A percentile compares a stretch with the other conserved stretches of the same genome.
Evolutionary conservation across 1,140 invertebrate species (phyloP).

Genomic region (Drosophila teissieri): DNA sequence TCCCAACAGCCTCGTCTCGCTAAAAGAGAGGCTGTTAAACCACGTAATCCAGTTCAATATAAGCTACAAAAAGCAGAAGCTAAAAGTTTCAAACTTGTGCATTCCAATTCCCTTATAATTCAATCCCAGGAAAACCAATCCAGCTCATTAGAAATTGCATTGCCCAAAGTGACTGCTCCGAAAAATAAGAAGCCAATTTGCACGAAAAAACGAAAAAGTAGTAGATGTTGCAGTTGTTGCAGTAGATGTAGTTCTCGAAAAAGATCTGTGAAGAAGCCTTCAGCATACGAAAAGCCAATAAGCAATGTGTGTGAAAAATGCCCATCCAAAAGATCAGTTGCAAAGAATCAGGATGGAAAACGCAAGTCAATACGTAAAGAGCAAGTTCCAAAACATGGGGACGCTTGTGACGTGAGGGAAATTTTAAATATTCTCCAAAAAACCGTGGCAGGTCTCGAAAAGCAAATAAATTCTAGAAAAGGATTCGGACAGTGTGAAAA

Average conservation of each 20-base stretch:
- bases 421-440: slow-evolving; percentile 39
- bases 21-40: neutral
- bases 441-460: slow-evolving; percentile 39
- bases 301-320: neutral
- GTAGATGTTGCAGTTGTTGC: neutral
- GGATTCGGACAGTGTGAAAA: neutral
- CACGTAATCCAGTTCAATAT: neutral
- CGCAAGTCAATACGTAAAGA: neutral
- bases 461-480: slow-evolving; percentile 15
- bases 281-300: neutral
- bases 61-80: neutral
- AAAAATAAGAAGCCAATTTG: neutral
- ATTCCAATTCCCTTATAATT: neutral
- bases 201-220: neutral
- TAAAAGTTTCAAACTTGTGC: neutral
- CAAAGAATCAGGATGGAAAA: neutral
- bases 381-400: too few relatives aligned
- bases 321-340: neutral
- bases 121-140: neutral
- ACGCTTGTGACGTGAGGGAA: slow-evolving; percentile 27
- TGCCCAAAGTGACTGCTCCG: neutral
- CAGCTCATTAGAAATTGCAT: neutral
- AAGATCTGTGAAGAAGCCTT: neutral
- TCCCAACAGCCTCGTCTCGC: neutral
- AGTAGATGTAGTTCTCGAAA: neutral